A percentile compares a stretch with the other conserved stretches of the same genome.
These are phyloP conservation scores for Catostomus latipinnis DNA, from an alignment of 2,797 vertebrate genomes.

Conservation along the genomic window DNA sequence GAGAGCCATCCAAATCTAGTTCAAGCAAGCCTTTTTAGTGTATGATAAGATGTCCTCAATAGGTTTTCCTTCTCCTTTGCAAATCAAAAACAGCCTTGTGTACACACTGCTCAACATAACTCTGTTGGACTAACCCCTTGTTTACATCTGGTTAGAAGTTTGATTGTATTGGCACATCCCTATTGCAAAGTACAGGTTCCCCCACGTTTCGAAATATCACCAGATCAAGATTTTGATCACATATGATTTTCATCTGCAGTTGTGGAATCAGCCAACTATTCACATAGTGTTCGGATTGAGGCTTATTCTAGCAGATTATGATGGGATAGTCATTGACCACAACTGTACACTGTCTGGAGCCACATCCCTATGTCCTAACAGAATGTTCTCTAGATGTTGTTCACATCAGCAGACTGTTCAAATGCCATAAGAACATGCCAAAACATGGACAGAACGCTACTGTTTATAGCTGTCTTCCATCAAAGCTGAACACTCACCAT, in stretches of 20 bases:
- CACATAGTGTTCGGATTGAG: not conserved
- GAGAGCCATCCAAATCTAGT: conserved; percentile 24
- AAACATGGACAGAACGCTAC: not conserved
- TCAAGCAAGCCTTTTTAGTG: not conserved
- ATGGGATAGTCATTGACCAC: conserved; percentile 3
- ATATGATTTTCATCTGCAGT: conserved; percentile 29
- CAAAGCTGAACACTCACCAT: conserved; percentile 13
- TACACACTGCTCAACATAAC: too few relatives aligned
- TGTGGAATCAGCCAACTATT: conserved; percentile 10
- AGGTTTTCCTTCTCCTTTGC: not conserved
- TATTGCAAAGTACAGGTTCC: conserved; percentile 10
- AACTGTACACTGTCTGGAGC: not conserved
- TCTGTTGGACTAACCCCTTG: conserved; percentile 22
- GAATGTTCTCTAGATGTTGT: conserved; percentile 34
- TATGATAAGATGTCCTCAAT: conserved; percentile 28
- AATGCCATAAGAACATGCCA: too few relatives aligned
- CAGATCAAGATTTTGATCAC: conserved; percentile 15
- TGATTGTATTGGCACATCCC: conserved; percentile 34
- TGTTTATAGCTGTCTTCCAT: conserved; percentile 3
- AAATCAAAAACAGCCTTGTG: not conserved
- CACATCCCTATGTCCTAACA: conserved; percentile 33
- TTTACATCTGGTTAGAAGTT: conserved; percentile 38
- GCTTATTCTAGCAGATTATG: conserved; percentile 25
- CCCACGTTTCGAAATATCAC: not conserved
- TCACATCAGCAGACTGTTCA: too few relatives aligned